phyloP scores from a whole-genome alignment of 2,888 invertebrate genomes.

The Watsonalla cultraria region DNA sequence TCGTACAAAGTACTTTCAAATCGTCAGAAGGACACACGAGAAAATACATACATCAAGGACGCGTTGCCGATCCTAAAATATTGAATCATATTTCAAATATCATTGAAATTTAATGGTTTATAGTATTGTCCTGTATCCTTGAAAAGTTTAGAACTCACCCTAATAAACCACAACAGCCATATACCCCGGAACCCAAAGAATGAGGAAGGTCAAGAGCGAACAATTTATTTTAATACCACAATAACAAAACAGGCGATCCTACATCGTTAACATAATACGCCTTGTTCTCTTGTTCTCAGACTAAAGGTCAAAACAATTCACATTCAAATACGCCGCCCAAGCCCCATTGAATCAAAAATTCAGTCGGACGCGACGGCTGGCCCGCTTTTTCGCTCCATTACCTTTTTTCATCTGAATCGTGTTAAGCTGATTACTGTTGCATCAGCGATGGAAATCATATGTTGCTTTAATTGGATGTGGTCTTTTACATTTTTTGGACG shows the following conservation, averaged over 20 bases:
- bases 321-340: conserved; percentile 1
- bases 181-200: background rate
- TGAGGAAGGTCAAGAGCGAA: background rate
- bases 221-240: conserved; percentile 1
- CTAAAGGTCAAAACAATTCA: conserved; percentile 2
- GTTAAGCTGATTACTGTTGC: conserved; percentile 62
- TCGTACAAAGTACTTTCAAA: too few species aligned
- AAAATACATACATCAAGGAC: too few species aligned
- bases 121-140: background rate
- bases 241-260: background rate
- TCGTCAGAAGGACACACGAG: too few species aligned
- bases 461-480: conserved; percentile 18
- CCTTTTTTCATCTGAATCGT: conserved; percentile 51
- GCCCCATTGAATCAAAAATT: conserved; percentile 15
- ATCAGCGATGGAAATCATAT: conserved; percentile 46
- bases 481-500: background rate
- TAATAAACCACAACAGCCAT: background rate
- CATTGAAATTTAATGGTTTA: too few species aligned
- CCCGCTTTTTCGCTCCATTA: conserved; percentile 59
- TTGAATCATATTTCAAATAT: too few species aligned
- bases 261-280: conserved; percentile 1
- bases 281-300: background rate
- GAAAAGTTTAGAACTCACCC: background rate
- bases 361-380: conserved; percentile 19
- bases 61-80: too few species aligned